These are phyloP conservation scores for Portevinia maculata DNA, from an alignment of 2,888 invertebrate genomes.

Conservation along the genomic window DNA sequence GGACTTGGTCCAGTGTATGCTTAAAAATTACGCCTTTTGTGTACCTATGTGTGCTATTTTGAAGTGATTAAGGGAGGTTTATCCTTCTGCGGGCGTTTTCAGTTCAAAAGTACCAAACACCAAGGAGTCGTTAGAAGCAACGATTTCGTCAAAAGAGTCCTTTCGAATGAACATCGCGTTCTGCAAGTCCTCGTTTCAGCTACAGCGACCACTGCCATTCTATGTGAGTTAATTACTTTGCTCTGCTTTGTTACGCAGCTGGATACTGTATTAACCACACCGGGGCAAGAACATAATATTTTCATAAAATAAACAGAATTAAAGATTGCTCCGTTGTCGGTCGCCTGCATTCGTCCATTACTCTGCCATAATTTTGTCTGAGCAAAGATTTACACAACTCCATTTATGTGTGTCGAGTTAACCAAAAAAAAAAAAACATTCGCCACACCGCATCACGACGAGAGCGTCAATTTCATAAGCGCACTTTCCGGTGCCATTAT, in stretches of 20 bases:
- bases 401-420: slow-evolving; percentile 15
- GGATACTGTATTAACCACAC: slow-evolving; percentile 30
- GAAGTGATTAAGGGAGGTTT: slow-evolving; percentile 18
- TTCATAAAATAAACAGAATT: slow-evolving; percentile 69
- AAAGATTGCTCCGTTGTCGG: slow-evolving; percentile 41
- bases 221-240: slow-evolving; percentile 59
- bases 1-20: slow-evolving; percentile 10
- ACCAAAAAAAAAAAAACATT: neutral
- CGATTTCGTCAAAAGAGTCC: slow-evolving; percentile 1
- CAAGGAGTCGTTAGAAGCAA: slow-evolving; percentile 14
- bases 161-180: slow-evolving; percentile 7
- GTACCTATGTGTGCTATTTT: slow-evolving; percentile 28
- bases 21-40: slow-evolving; percentile 2
- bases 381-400: slow-evolving; percentile 45
- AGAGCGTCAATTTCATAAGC: slow-evolving; percentile 54
- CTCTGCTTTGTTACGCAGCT: slow-evolving; percentile 40
- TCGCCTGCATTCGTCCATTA: slow-evolving; percentile 41
- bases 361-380: slow-evolving; percentile 64
- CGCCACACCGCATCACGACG: slow-evolving; percentile 4
- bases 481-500: slow-evolving; percentile 58
- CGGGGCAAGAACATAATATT: slow-evolving; percentile 39
- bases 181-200: neutral
- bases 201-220: slow-evolving; percentile 30
- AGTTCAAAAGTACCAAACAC: neutral
- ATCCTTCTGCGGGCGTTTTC: neutral